Evolutionary conservation across 2,797 vertebrate species (phyloP), one percentile per base, ranked within the genome.

Genomic region (Helarctos malayanus): DNA sequence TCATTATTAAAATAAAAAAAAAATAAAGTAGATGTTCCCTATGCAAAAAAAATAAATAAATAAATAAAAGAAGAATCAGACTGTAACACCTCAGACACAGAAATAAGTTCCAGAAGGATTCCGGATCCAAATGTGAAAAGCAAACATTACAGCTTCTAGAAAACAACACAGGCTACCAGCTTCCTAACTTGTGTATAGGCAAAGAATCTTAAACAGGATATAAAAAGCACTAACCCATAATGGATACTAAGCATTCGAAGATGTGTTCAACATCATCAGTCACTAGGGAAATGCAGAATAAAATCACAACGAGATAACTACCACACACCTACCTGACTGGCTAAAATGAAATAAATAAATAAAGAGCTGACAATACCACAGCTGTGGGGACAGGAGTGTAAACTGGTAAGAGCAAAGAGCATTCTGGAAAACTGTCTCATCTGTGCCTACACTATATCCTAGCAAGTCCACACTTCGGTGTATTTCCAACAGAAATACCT

Each of bases 201-300:
- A 86, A 91, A 85, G 57, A 94, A 94, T 94, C 71, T 82, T 56
- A 76, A 92, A 63, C 45, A 35, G 45, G 21, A 8, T 45, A 45
- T 81, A 38, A 90, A 90, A 76, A 61, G 68, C 45, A 76, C 75
- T 71, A 91, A 56, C 56, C 8, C 41, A 73, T 49, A 80, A 71
- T 49, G 76, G 47, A 80, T 35, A 54, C 29, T 29, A 82, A 91
- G 49, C 32, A 75, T 10, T 25, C 21, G 49, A 85, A 73, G 78
- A 78, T 11, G 35, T 41, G 45, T 16, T 54, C 54, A 23, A 35
- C 75, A 61, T 84, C n/a, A 4, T 15, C 21, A 81, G n/a, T 75
- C 49, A 83, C 79, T 65, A 38, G 57, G 32, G 29, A 84, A 94
- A 65, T 57, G 18, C 13, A 49, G 38, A 76, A 32, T 45, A 89